Evolutionary conservation across 1,140 invertebrate species (phyloP), one percentile per base, ranked within the genome.

Genomic region (Proales similis): DNA sequence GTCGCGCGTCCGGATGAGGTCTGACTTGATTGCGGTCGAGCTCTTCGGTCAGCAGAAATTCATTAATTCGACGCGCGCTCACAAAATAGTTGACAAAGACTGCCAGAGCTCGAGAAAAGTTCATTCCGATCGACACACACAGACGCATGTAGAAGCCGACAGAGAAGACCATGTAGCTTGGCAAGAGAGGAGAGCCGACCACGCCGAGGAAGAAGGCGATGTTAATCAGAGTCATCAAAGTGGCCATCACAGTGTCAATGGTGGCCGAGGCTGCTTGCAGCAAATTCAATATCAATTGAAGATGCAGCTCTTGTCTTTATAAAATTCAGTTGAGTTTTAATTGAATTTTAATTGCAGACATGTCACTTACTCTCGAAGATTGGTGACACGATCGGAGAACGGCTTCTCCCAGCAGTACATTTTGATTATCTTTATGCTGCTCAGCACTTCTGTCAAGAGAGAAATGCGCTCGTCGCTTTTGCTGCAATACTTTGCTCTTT

Each of bases 401-500:
- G 57, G 57, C 20, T 26, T 46, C 65, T 76, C 74, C 74, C 73
- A 76, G 48, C 73, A 76, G 64, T 75, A 77, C 86, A 91, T 90
- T 78, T 91, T 93, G 60, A 92, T 85, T 22, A 90, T 84, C 73
- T 88, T 83, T 67, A 92, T 88, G 0, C 86, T 88, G 43, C 82
- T 81, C 19, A 93, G 83, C n/a, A 93, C 86, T 77, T 92, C 89
- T 70, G 86, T 88, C 86, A 91, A 90, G 47, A 89, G 72, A 47
- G 84, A 79, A 0, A 92, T 84, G 63, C 89, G 78, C 68, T 88
- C 82, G 70, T 93, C 90, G 19, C 51, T 57, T 42, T 57, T 57
- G 27, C 20, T 11, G 12, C 51, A 57, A 24, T 57, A 42, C 45
- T 39, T 57, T 6, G 51, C 27, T 43, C n/a, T n/a, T n/a, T n/a